Evolutionary conservation across 2,888 invertebrate genomes (phyloP), one percentile per base, ranked within the genome.

Genomic region (Marronus borbonicus): DNA sequence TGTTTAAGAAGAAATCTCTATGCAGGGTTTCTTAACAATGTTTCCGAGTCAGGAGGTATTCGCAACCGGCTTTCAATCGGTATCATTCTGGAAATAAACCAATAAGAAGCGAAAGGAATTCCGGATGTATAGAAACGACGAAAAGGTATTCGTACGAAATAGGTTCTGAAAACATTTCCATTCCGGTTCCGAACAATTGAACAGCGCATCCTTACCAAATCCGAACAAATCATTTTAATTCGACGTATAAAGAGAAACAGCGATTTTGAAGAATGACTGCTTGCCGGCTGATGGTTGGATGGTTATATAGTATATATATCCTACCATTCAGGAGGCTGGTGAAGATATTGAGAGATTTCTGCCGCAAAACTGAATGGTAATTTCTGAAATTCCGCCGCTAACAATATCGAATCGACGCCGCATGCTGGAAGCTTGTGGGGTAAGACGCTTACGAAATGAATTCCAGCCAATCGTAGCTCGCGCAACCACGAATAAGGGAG

Each of bases 191-290:
- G 44, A 64, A 62, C 65, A 77, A 77, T 64, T 77, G 77, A 77
- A 70, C 24, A 44, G 44, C 66, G 52, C 64, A 82, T 55, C 79
- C 80, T 78, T 50, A 14, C 75, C 64, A 79, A 78, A 81, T 80
- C 80, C 76, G 81, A 82, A 82, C 83, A 82, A 83, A 83, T 83
- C 81, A 82, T 83, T 82, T 81, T 80, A 82, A 82, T 83, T 83
- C 81, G 80, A 74, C 65, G 77, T 78, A 80, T 75, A 78, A 75
- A 78, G 68, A 76, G 78, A 68, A 79, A 77, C 76, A 58, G 58
- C 50, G n/a, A 77, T 77, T 79, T 78, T 77, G 74, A 78, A 77
- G 80, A 77, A 81, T 70, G 77, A 64, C 74, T 58, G 55, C 72
- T 72, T 66, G 72, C 55, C 65, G 39, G 66, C 20, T 68, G 36